These are phyloP conservation scores for Clinocottus analis DNA, from an alignment of 2,113 vertebrate genomes.

Conservation along the genomic window DNA sequence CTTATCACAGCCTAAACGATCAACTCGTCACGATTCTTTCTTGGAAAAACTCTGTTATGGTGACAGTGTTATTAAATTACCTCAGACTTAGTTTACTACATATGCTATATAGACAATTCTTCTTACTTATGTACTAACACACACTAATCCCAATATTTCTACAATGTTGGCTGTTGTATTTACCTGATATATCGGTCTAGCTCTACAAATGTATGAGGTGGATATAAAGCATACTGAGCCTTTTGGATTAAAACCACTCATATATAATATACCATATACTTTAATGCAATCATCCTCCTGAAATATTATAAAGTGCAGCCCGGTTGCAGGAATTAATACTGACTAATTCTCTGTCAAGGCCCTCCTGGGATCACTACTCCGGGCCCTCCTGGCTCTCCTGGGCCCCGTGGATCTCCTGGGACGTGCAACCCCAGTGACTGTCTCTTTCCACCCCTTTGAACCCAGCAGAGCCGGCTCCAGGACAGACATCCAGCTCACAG, in stretches of 20 bases:
- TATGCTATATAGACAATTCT: not conserved
- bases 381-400: conserved; percentile 86
- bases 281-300: not conserved
- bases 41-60: not conserved
- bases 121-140: not conserved
- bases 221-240: not conserved
- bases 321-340: conserved; percentile 37
- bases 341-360: conserved; percentile 75
- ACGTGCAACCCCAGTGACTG: conserved; percentile 91
- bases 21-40: not conserved
- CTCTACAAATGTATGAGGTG: not conserved
- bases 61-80: not conserved
- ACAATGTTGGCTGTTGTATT: not conserved
- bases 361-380: conserved; percentile 80
- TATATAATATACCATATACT: not conserved
- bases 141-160: not conserved
- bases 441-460: conserved; percentile 77
- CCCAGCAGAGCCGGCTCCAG: conserved; percentile 14
- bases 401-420: conserved; percentile 87
- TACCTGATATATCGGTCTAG: not conserved
- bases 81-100: not conserved
- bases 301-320: conserved; percentile 29
- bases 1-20: not conserved
- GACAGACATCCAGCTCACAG: conserved; percentile 43
- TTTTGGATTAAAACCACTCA: not conserved